These are phyloP conservation scores for Malacoctenus gilli DNA, from an alignment of 2,797 vertebrate genomes.

Conservation along the genomic window DNA sequence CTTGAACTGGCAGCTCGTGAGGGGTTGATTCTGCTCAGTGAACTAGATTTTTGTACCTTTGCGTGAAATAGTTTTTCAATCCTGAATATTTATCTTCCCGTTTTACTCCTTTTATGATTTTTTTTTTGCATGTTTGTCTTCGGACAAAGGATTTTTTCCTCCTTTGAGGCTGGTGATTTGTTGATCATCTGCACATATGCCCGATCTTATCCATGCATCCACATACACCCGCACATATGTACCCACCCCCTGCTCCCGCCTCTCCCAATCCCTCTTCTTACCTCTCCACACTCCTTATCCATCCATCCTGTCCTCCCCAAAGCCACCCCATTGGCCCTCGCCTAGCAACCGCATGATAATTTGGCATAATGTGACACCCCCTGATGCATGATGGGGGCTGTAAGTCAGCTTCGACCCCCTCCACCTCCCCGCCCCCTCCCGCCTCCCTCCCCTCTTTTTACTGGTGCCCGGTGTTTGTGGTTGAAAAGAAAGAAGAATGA, in stretches of 20 bases:
- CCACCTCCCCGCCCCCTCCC: slow-evolving; percentile 1
- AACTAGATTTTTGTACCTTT: too few species aligned
- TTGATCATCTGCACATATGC: slow-evolving; percentile 37
- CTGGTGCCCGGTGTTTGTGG: slow-evolving; percentile 55
- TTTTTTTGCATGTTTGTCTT: slow-evolving; percentile 9
- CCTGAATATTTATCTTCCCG: too few species aligned
- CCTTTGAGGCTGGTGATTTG: slow-evolving; percentile 12
- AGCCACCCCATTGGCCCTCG: slow-evolving; percentile 73
- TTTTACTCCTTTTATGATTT: background rate
- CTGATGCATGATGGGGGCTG: slow-evolving; percentile 77
- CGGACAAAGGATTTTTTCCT: slow-evolving; percentile 13
- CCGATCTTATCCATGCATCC: slow-evolving; percentile 15
- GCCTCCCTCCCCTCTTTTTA: slow-evolving; percentile 9
- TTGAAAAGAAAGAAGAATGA: slow-evolving; percentile 63
- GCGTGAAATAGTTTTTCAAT: too few species aligned
- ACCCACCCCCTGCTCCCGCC: slow-evolving; percentile 43
- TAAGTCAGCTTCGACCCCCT: slow-evolving; percentile 58
- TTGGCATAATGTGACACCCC: slow-evolving; percentile 82
- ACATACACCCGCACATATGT: slow-evolving; percentile 30
- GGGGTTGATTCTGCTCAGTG: background rate
- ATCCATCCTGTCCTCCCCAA: slow-evolving; percentile 66
- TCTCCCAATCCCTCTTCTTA: slow-evolving; percentile 57
- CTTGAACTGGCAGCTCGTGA: background rate
- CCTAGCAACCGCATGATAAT: slow-evolving; percentile 83
- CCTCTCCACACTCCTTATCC: slow-evolving; percentile 73